These are phyloP conservation scores for Drosophila kikkawai DNA, from an alignment of 1,140 invertebrate species.

Conservation along the genomic window DNA sequence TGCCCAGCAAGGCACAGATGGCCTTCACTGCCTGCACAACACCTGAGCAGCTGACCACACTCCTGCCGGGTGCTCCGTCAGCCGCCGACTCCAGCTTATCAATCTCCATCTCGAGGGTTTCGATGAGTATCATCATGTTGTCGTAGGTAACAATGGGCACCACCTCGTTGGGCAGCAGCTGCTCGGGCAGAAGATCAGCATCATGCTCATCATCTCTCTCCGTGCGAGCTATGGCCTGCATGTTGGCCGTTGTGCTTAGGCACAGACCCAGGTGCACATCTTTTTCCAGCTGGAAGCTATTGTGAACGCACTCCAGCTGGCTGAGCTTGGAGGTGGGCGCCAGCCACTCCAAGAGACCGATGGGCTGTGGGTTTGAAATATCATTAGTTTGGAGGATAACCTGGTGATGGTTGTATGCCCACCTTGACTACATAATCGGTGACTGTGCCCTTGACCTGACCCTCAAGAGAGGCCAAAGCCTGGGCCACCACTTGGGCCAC, in stretches of 20 bases:
- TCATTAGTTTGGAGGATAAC: background rate
- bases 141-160: conserved; percentile 89
- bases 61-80: conserved; percentile 86
- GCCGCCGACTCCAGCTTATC: conserved; percentile 90
- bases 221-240: conserved; percentile 85
- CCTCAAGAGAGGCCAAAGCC: conserved; percentile 93
- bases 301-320: conserved; percentile 97
- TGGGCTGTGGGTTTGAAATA: conserved; percentile 46
- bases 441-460: conserved; percentile 88
- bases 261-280: conserved; percentile 93
- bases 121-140: conserved; percentile 91
- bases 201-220: conserved; percentile 91
- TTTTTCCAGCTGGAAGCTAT: conserved; percentile 96
- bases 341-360: conserved; percentile 82
- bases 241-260: conserved; percentile 87
- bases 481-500: conserved; percentile 95
- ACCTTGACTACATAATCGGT: conserved; percentile 88
- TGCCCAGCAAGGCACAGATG: conserved; percentile 94
- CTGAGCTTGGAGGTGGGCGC: conserved; percentile 88
- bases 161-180: conserved; percentile 91
- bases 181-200: conserved; percentile 89
- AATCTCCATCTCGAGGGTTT: conserved; percentile 93
- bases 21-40: conserved; percentile 96
- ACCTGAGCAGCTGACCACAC: conserved; percentile 86
- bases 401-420: background rate